A percentile compares a stretch with the other conserved stretches of the same genome.
These are phyloP conservation scores for Epirrita christyi DNA, from an alignment of 2,888 invertebrate genomes.

Conservation along the genomic window DNA sequence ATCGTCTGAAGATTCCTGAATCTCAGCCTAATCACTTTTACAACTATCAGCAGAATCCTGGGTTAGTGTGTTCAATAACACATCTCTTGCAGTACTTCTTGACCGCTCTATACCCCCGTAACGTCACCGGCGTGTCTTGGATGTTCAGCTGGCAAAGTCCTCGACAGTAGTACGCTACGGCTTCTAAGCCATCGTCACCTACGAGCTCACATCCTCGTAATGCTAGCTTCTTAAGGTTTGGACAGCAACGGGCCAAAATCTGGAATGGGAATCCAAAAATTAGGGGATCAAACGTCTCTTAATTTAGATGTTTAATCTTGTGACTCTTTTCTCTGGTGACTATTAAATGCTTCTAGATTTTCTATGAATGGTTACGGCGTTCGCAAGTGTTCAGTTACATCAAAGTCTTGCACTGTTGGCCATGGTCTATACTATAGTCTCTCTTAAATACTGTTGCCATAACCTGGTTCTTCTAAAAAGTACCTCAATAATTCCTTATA, in stretches of 20 bases:
- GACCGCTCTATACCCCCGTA: slow-evolving; percentile 95
- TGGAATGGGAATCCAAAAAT: slow-evolving; percentile 52
- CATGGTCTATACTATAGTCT: no score
- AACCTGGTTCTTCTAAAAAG: no score
- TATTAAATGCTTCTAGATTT: no score
- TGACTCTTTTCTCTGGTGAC: no score
- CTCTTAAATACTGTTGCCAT: no score
- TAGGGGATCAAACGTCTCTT: neutral
- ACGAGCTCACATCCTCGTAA: slow-evolving; percentile 96
- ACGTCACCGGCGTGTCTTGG: slow-evolving; percentile 95
- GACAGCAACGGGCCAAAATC: slow-evolving; percentile 94
- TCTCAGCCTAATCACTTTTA: neutral
- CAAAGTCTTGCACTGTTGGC: no score
- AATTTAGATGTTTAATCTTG: no score
- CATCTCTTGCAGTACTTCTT: slow-evolving; percentile 96
- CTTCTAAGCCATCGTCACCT: slow-evolving; percentile 93
- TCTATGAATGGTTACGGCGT: no score
- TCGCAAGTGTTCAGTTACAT: no score
- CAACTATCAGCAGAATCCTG: slow-evolving; percentile 90
- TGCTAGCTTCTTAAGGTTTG: slow-evolving; percentile 95
- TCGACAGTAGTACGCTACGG: slow-evolving; percentile 94
- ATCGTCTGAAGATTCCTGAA: neutral
- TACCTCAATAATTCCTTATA: no score
- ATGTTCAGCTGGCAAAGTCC: slow-evolving; percentile 96
- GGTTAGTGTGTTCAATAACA: slow-evolving; percentile 97